A percentile compares a stretch with the other conserved stretches of the same genome.
Conservation (phyloP, 2,888 invertebrate species). For the Rhorus exstirpatorius region DNA sequence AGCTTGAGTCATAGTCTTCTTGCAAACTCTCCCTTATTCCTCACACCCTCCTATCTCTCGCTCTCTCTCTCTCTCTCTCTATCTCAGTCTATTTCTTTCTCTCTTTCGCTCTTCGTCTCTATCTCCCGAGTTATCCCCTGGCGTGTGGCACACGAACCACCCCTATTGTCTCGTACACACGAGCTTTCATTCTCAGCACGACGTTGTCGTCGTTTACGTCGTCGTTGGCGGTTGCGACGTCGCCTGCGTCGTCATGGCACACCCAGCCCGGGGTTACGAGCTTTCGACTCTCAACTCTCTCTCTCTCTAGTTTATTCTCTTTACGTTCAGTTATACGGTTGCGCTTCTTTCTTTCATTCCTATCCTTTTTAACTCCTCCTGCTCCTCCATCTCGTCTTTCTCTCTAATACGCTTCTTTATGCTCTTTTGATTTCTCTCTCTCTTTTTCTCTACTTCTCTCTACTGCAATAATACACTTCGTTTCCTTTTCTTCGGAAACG, state of each 20-base stretch:
- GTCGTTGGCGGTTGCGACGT: slow-evolving; percentile 49
- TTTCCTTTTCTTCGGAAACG: slow-evolving; percentile 22
- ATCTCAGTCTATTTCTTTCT: too few relatives aligned
- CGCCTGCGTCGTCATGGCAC: slow-evolving; percentile 52
- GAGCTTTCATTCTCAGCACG: slow-evolving; percentile 67
- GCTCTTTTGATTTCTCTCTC: slow-evolving; percentile 29
- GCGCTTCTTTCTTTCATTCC: slow-evolving; percentile 28
- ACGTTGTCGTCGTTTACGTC: slow-evolving; percentile 48
- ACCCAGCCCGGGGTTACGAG: slow-evolving; percentile 59
- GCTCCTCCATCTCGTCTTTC: slow-evolving; percentile 44
- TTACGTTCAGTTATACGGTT: slow-evolving; percentile 24
- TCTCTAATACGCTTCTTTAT: slow-evolving; percentile 50
- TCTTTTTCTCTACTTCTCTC: neutral
- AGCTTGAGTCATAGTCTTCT: slow-evolving; percentile 38
- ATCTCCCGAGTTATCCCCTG: slow-evolving; percentile 60
- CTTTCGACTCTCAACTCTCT: slow-evolving; percentile 22
- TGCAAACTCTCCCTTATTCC: slow-evolving; percentile 31
- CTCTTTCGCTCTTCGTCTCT: slow-evolving; percentile 15
- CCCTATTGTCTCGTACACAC: slow-evolving; percentile 60
- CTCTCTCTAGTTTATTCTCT: slow-evolving; percentile 38
- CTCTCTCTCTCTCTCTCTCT: slow-evolving; percentile 7
- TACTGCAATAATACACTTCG: slow-evolving; percentile 49
- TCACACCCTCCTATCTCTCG: neutral
- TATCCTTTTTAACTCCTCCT: slow-evolving; percentile 44
- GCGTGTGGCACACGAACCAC: slow-evolving; percentile 61